Conservation (phyloP, 2,888 invertebrate genomes). For the Tinea pellionella region DNA sequence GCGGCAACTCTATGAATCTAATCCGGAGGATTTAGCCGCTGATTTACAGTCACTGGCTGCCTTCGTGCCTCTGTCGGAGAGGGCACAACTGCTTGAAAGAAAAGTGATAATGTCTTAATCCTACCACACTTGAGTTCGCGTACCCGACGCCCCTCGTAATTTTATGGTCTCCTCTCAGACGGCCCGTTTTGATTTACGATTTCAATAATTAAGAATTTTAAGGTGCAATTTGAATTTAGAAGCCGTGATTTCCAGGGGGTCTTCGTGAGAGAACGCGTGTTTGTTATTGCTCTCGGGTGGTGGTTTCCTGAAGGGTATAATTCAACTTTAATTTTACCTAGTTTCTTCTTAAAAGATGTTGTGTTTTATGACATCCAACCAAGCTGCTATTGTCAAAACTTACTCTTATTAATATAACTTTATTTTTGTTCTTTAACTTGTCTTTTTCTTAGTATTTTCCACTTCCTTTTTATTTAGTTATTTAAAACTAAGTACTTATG, state of each 20-base stretch:
- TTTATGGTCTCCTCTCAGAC: slow-evolving; percentile 66
- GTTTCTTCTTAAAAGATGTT: neutral
- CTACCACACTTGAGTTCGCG: slow-evolving; percentile 63
- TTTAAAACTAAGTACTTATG: too few relatives aligned
- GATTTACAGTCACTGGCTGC: slow-evolving; percentile 59
- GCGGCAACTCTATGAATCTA: slow-evolving; percentile 68
- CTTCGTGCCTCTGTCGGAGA: slow-evolving; percentile 36
- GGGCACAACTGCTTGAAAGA: slow-evolving; percentile 66
- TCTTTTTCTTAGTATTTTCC: neutral
- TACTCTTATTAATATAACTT: neutral
- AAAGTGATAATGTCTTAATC: slow-evolving; percentile 78
- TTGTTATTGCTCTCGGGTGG: slow-evolving; percentile 55
- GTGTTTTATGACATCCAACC: neutral
- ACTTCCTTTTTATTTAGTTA: too few relatives aligned
- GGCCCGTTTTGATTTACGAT: slow-evolving; percentile 69
- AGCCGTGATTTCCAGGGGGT: slow-evolving; percentile 49
- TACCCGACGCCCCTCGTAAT: slow-evolving; percentile 39
- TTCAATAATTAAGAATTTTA: slow-evolving; percentile 71
- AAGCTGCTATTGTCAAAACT: neutral
- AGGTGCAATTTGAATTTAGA: slow-evolving; percentile 68
- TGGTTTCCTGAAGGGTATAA: slow-evolving; percentile 34
- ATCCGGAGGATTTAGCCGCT: slow-evolving; percentile 68
- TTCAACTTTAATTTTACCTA: slow-evolving; percentile 4
- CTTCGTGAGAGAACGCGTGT: slow-evolving; percentile 57
- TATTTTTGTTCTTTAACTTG: neutral